Percentiles rank a stretch among this genome's conserved stretches.
These are phyloP conservation scores for Megalopta genalis DNA, from an alignment of 1,140 invertebrate species.

Conservation along the genomic window DNA sequence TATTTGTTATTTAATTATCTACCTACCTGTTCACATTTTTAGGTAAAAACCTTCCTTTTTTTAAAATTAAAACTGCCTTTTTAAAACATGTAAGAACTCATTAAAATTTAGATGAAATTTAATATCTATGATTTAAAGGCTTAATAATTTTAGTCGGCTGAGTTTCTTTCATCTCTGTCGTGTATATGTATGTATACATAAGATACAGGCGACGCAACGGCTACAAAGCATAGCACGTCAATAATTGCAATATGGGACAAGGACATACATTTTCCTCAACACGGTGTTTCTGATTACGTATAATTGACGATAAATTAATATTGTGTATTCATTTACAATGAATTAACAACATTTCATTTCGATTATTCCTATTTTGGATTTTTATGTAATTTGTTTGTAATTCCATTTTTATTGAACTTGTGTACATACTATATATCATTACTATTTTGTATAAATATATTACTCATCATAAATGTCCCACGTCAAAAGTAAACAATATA, in stretches of 20 bases:
- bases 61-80: not conserved
- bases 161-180: conserved; percentile 20
- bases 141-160: not conserved
- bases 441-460: too few relatives aligned
- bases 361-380: too few relatives aligned
- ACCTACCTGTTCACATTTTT: not conserved
- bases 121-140: conserved; percentile 18
- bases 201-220: conserved; percentile 9
- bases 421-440: too few relatives aligned
- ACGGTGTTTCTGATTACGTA: not conserved
- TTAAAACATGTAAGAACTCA: too few relatives aligned
- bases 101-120: not conserved
- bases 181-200: not conserved
- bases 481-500: too few relatives aligned
- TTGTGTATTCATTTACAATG: too few relatives aligned
- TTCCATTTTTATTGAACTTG: too few relatives aligned
- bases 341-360: too few relatives aligned
- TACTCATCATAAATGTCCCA: too few relatives aligned
- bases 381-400: too few relatives aligned
- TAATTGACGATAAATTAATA: not conserved
- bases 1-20: not conserved
- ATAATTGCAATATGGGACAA: conserved; percentile 57
- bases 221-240: conserved; percentile 42
- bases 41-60: not conserved
- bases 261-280: conserved; percentile 45